Evolutionary conservation across 2,888 invertebrate species (phyloP).

Genomic region (Zaprionus bogoriensis): DNA sequence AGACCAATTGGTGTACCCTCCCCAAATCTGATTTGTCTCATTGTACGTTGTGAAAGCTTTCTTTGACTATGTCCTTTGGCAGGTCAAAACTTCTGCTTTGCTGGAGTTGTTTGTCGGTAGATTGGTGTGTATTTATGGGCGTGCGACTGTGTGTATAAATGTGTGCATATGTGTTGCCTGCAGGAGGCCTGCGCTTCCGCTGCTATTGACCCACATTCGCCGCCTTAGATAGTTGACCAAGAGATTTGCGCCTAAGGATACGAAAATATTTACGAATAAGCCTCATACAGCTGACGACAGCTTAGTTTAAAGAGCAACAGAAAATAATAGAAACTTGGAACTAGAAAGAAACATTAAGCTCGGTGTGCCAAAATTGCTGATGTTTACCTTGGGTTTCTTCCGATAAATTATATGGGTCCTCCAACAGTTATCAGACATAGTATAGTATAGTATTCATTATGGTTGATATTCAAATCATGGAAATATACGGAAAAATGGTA

Average conservation of each 20-base stretch:
- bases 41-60: slow-evolving; percentile 50
- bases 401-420: too few species aligned
- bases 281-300: not conserved
- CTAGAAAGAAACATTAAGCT: too few species aligned
- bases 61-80: slow-evolving; percentile 46
- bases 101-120: too few species aligned
- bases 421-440: too few species aligned
- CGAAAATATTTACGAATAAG: slow-evolving; percentile 12
- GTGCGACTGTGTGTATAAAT: slow-evolving; percentile 1
- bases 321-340: not conserved
- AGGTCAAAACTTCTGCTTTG: too few species aligned
- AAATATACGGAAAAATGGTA: too few species aligned
- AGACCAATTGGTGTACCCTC: slow-evolving; percentile 54
- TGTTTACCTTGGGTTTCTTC: too few species aligned
- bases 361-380: too few species aligned
- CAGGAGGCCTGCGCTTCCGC: slow-evolving; percentile 1
- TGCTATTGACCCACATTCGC: slow-evolving; percentile 42
- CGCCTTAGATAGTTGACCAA: slow-evolving; percentile 29
- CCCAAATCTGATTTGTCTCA: slow-evolving; percentile 57
- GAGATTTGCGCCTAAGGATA: slow-evolving; percentile 4
- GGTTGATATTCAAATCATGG: too few species aligned
- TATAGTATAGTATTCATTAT: too few species aligned
- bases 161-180: not conserved
- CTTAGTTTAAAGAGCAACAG: not conserved
- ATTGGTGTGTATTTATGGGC: not conserved